These are phyloP conservation scores for Arctocebus calabarensis DNA, from an alignment of 2,797 vertebrate genomes.

Conservation along the genomic window DNA sequence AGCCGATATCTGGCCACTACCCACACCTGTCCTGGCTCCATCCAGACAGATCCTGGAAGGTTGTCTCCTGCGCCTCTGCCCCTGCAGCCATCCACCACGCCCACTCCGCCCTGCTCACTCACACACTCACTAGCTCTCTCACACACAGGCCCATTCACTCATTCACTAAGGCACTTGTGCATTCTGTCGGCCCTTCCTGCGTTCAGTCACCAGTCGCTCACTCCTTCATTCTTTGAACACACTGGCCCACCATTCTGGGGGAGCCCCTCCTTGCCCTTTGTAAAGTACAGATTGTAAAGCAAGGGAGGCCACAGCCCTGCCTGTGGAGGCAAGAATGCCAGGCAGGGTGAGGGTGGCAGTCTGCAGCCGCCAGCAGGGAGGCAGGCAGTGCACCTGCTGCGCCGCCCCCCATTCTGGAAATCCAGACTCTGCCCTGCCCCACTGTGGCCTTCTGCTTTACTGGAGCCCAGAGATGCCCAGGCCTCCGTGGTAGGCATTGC, in stretches of 20 bases:
- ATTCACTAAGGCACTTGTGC: too few species aligned
- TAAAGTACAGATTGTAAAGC: background rate
- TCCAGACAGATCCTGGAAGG: background rate
- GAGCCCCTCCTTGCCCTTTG: rapidly evolving
- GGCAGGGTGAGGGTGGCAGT: background rate
- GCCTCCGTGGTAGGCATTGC: constrained; percentile 70
- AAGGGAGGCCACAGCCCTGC: rapidly evolving
- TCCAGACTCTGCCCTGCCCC: constrained; percentile 63
- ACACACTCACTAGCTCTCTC: too few species aligned
- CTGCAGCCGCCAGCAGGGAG: background rate
- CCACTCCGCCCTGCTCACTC: too few species aligned
- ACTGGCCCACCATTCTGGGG: too few species aligned
- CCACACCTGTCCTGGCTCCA: background rate
- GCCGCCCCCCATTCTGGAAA: constrained; percentile 69
- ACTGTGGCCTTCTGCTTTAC: constrained; percentile 83
- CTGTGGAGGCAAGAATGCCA: background rate
- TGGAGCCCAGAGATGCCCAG: constrained; percentile 62
- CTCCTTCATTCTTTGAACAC: background rate
- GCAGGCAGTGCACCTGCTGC: background rate
- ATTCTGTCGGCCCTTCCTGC: too few species aligned
- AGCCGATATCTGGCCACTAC: rapidly evolving
- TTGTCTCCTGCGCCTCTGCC: background rate
- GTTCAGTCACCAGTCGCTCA: too few species aligned
- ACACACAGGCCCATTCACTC: background rate
- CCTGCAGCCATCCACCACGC: too few species aligned